Evolutionary conservation across 2,113 vertebrate genomes (phyloP), one percentile per base, ranked within the genome.

Genomic region (Centropus unirufus): DNA sequence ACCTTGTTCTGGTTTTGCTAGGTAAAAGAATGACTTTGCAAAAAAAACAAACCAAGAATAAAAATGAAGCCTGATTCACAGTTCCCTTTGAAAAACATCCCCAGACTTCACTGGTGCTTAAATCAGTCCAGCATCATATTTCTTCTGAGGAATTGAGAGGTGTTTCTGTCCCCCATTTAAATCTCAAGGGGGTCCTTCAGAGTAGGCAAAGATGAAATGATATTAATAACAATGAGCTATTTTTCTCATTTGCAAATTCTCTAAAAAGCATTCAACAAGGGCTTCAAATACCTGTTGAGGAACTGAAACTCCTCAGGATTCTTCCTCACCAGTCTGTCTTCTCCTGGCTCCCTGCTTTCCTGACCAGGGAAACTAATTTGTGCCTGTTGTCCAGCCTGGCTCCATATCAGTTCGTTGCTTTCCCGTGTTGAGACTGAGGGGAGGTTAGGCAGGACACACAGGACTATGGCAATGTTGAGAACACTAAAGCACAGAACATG

Each of bases 121-220:
- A 22, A 57, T 83, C 34, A 15, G 22, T 61, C 40, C 39, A 12
- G 12, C 34, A 49, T 87, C 21, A 4, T 70, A 30, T 67, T 94
- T 89, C 39, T 82, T 68, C 26, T 32, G 44, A 81, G 40, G 21
- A 59, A 36, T 36, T 89, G 54, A 51, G 52, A 72, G 77, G 36
- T 75, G 15, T 55, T 89, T 85, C 55, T 87, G 4, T 52, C 26
- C 20, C 66, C n/a, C 15, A 52, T 55, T 87, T 93, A 76, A 55
- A 83, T 81, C 54, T 81, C 57, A 72, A 32, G 24, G 26, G 70
- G 39, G 87, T 81, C 24, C 64, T 92, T 87, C 51, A 81, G 27
- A 70, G 12, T 54, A 36, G 73, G n/a, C 21, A 47, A 92, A 70
- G 39, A 75, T 75, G 72, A 91, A 87, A 89, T 68, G 16, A 5